Base-by-base conservation (phyloP, 2,113 vertebrate species). In the Mirounga angustirostris region DNA sequence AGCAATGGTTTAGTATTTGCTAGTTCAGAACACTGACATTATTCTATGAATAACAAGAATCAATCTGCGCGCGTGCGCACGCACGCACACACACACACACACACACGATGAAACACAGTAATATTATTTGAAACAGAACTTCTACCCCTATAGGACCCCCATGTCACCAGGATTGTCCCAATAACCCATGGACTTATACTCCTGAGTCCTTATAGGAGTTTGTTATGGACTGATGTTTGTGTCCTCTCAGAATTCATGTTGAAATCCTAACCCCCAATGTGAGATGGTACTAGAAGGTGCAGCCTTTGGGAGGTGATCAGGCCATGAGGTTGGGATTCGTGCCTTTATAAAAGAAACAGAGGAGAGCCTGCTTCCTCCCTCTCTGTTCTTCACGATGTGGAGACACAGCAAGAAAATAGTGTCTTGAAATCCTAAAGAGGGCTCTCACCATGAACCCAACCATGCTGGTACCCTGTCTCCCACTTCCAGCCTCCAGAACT, bases 71-170 rank as follows among this genome's bases (percentile, higher is more conserved):
- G 12, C 1, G 4, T 18, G 21, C 22, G 40, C 54, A 30, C 3
- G 5, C 33, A 5, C 24, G n/a, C n/a, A n/a, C n/a, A n/a, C n/a
- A n/a, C n/a, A n/a, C 82, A 78, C 85, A 22, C 33, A 56, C n/a
- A 88, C 19, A 14, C 24, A 40, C 10, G 7, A 1, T 58, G 28
- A 18, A 61, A 63, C 33, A 40, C 4, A 10, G 7, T 28, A 46
- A 15, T 19, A 15, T 7, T 14, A 67, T 43, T 82, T 52, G 40
- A 46, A 86, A 71, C 54, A n/a, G 58, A n/a, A 4, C 52, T 69
- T 33, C 36, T 10, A 0, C 8, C 22, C 5, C 7, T 7, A 1
- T 3, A 22, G 16, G 59, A 1, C 21, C 43, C 15, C 15, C 58
- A 11, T 43, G 91, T 71, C 11, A 15, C 14, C 67, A n/a, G n/a